These are phyloP conservation scores for Sarcophilus harrisii DNA, from an alignment of 2,797 vertebrate species.

Conservation along the genomic window DNA sequence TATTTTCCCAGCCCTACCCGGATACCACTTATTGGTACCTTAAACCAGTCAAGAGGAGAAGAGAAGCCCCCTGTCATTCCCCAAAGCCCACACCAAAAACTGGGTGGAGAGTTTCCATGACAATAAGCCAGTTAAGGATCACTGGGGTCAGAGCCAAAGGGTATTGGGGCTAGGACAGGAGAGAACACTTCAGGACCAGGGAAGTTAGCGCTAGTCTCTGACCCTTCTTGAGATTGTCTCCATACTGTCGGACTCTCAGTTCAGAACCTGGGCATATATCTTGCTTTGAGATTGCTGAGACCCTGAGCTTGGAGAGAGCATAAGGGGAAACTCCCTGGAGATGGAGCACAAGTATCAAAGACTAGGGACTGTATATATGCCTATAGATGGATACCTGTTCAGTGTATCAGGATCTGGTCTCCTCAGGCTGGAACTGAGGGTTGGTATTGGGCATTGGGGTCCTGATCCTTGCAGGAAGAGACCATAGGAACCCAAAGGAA, in stretches of 20 bases:
- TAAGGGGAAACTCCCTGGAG: conserved; percentile 14
- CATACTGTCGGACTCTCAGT: not conserved
- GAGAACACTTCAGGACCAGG: not conserved
- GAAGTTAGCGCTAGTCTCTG: not conserved
- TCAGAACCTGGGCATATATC: not conserved
- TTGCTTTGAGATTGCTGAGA: not conserved
- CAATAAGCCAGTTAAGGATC: not conserved
- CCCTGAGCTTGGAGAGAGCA: not conserved
- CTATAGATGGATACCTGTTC: not conserved
- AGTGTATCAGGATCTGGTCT: not conserved
- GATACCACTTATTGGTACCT: not conserved
- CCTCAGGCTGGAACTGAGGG: not conserved
- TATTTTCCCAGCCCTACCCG: not conserved
- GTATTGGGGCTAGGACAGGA: not conserved
- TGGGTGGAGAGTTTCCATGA: not conserved
- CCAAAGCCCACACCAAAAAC: not conserved
- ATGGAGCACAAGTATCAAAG: not conserved
- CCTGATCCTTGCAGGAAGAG: conserved; percentile 35
- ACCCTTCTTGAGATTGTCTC: not conserved
- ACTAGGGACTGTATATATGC: not conserved
- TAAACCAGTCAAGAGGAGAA: not conserved
- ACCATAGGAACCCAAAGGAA: not conserved
- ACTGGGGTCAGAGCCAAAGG: not conserved
- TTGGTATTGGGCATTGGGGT: conserved; percentile 33
- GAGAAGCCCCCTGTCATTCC: not conserved